Evolutionary conservation across 2,797 vertebrate genomes (phyloP).

Genomic region (Holocentrus rufus): DNA sequence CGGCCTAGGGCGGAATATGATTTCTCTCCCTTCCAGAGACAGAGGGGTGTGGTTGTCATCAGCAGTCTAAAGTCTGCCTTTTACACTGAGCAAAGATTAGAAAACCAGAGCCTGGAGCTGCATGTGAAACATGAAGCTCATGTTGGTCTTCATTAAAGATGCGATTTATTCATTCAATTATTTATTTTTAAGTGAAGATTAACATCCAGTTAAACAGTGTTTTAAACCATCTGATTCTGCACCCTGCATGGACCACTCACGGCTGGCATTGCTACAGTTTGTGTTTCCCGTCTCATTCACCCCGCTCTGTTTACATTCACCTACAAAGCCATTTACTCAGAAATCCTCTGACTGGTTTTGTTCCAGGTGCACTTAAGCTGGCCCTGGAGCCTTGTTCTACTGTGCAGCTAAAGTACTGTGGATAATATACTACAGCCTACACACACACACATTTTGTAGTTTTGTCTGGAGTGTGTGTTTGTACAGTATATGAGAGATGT

Average conservation of each 20-base stretch:
- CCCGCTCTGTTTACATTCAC: not conserved
- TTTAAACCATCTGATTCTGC: constrained; percentile 13
- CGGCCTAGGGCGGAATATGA: constrained; percentile 23
- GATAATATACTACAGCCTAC: not conserved
- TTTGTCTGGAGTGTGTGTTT: not conserved
- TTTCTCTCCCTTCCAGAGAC: constrained; percentile 19
- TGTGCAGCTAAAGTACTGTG: constrained; percentile 1
- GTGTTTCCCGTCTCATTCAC: constrained; percentile 1
- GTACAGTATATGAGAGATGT: not conserved
- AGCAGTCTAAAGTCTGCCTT: constrained; percentile 17
- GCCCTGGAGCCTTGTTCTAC: not conserved
- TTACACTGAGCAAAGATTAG: constrained; percentile 34
- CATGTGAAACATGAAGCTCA: too few relatives aligned
- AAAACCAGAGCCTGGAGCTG: not conserved
- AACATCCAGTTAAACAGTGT: not conserved
- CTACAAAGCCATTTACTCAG: not conserved
- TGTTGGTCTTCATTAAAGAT: too few relatives aligned
- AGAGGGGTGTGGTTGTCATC: constrained; percentile 19
- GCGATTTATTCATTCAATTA: too few relatives aligned
- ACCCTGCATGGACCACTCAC: not conserved
- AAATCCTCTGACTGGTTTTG: not conserved
- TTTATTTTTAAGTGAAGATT: too few relatives aligned
- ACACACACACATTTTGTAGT: not conserved
- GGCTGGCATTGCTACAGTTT: not conserved
- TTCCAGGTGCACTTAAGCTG: not conserved